phyloP scores from a whole-genome alignment of 2,888 invertebrate species.

The Tiphia femorata region DNA sequence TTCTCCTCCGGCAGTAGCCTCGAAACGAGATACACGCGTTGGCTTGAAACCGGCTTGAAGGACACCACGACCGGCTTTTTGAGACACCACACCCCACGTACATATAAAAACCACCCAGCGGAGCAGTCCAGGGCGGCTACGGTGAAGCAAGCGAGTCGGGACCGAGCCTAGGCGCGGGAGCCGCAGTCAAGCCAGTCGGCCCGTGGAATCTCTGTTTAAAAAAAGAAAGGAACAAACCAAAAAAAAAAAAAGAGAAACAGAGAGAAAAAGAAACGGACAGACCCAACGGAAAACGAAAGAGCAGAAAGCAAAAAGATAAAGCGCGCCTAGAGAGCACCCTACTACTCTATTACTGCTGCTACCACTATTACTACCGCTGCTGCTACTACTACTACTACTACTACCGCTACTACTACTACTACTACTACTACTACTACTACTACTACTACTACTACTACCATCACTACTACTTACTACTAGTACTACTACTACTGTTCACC shows the following conservation, averaged over 20 bases:
- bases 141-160: too few species aligned
- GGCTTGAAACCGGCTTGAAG: constrained; percentile 47
- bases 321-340: constrained; percentile 25
- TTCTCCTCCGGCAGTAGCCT: constrained; percentile 33
- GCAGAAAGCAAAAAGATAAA: constrained; percentile 4
- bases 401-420: too few species aligned
- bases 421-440: background rate
- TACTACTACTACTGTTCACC: too few species aligned
- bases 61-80: constrained; percentile 37
- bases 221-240: background rate
- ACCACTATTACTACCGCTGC: constrained; percentile 4
- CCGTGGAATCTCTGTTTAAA: too few species aligned
- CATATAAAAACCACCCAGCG: too few species aligned
- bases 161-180: too few species aligned
- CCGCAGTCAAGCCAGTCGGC: too few species aligned
- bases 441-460: background rate
- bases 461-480: too few species aligned
- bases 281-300: constrained; percentile 1
- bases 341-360: constrained; percentile 28
- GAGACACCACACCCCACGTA: constrained; percentile 23
- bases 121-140: too few species aligned
- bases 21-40: constrained; percentile 34
- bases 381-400: too few species aligned
- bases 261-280: background rate
- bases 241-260: constrained; percentile 15